Conservation (phyloP, 2,888 invertebrate genomes). For the Halocaridina rubra region DNA sequence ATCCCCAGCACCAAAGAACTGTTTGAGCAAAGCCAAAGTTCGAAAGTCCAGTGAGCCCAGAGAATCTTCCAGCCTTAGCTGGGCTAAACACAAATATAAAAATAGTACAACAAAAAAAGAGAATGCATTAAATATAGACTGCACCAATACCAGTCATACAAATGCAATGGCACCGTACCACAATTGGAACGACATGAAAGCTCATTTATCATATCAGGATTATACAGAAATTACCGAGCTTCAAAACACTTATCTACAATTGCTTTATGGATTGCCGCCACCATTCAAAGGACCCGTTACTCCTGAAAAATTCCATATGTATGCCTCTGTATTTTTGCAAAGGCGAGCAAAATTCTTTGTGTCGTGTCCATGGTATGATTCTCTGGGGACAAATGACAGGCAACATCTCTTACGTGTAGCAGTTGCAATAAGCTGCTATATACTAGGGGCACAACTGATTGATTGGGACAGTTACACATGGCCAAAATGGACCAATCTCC, state of each 20-base stretch:
- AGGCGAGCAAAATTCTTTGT: slow-evolving; percentile 35
- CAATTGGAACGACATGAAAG: background rate
- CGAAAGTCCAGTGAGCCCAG: no score
- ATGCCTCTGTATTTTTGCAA: slow-evolving; percentile 20
- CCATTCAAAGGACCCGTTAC: background rate
- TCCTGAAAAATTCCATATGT: background rate
- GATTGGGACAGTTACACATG: slow-evolving; percentile 6
- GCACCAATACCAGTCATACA: no score
- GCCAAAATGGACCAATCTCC: no score
- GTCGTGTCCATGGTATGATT: slow-evolving; percentile 19
- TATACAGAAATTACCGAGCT: slow-evolving; percentile 5
- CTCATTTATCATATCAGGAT: background rate
- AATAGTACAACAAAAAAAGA: no score
- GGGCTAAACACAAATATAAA: no score
- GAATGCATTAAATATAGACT: no score
- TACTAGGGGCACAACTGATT: slow-evolving; percentile 30
- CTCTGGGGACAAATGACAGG: slow-evolving; percentile 6
- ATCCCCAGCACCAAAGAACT: no score
- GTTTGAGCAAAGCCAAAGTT: no score
- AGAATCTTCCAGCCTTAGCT: no score
- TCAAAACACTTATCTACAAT: background rate
- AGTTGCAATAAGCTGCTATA: slow-evolving; percentile 46
- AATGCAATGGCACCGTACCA: no score
- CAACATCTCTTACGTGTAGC: slow-evolving; percentile 24
- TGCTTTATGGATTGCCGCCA: background rate